Evolutionary conservation across 2,888 invertebrate species (phyloP).

Genomic region (Heliconius erato): DNA sequence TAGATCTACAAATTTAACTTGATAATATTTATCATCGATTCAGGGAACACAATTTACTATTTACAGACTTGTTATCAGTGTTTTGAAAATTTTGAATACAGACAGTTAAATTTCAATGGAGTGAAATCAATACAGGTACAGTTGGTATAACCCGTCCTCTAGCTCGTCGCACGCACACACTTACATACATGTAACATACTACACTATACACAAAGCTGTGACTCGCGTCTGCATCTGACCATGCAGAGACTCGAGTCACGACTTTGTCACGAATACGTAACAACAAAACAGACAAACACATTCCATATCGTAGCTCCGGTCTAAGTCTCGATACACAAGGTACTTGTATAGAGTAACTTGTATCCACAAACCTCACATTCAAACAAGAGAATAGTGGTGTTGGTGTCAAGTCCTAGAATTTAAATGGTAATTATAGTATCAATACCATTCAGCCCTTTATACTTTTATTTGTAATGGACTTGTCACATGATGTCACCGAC

Average conservation of each 20-base stretch:
- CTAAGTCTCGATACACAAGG: background rate
- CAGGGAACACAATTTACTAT: background rate
- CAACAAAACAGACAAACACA: background rate
- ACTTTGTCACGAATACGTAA: no score
- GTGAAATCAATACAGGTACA: background rate
- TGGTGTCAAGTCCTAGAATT: constrained; percentile 1
- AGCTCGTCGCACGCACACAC: no score
- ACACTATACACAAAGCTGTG: no score
- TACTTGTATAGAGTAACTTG: background rate
- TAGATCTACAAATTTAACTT: background rate
- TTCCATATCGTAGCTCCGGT: background rate
- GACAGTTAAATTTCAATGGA: background rate
- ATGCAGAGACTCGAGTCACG: no score
- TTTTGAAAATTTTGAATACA: background rate
- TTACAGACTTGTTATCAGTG: background rate
- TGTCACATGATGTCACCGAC: background rate
- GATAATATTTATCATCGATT: background rate
- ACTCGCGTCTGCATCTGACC: no score
- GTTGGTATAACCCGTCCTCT: background rate
- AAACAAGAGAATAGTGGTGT: background rate
- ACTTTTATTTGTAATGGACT: background rate
- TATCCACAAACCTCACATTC: constrained; percentile 12
- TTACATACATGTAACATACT: no score
- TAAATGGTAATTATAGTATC: background rate
- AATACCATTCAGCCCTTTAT: background rate